Conservation (phyloP, 2,113 vertebrate species). For the Heteronetta atricapilla region DNA sequence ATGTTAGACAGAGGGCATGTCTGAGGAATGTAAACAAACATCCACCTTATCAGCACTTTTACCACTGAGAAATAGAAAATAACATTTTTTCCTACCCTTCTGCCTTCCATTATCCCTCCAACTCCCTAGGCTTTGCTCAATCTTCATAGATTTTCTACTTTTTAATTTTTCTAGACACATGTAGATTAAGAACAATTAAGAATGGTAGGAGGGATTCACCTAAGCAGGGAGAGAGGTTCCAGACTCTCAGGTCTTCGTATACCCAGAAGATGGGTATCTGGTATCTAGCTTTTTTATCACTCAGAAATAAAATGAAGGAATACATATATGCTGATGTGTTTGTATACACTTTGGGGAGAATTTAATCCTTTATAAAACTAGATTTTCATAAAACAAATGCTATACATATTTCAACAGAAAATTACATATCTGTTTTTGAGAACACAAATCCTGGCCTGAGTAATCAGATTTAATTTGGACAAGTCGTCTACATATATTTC, state of each 20-base stretch:
- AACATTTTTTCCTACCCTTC: neutral
- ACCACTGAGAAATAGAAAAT: slow-evolving; percentile 31
- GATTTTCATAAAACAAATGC: neutral
- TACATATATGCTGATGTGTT: neutral
- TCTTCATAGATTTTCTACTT: neutral
- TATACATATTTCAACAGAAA: neutral
- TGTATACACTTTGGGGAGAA: neutral
- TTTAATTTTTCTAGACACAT: neutral
- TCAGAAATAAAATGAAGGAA: neutral
- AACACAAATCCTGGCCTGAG: neutral
- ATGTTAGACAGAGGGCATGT: neutral
- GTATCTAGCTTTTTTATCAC: neutral
- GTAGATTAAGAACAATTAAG: neutral
- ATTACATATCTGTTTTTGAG: neutral
- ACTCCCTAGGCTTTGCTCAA: neutral
- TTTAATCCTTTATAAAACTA: neutral
- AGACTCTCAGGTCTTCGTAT: neutral
- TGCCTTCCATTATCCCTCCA: neutral
- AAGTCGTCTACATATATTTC: neutral
- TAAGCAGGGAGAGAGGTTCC: neutral
- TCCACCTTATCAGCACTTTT: slow-evolving; percentile 30
- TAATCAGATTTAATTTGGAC: neutral
- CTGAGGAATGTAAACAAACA: slow-evolving; percentile 47
- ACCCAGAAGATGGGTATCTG: neutral
- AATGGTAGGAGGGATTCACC: neutral